Conservation (phyloP, 2,888 invertebrate species). For the Phanerotoma sp. region DNA sequence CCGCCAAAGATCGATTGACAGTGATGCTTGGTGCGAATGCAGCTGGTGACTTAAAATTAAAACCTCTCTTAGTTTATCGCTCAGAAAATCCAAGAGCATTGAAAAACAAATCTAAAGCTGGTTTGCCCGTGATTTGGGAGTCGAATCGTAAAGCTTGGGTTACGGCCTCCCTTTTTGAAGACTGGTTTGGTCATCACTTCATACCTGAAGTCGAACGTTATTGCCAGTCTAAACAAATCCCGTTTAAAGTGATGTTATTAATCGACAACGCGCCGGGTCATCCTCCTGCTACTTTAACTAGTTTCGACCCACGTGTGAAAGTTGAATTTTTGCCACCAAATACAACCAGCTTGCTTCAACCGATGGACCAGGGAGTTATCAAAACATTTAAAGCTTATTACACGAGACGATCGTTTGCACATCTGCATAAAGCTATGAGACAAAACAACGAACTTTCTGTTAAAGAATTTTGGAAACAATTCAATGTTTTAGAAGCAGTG, state of each 20-base stretch:
- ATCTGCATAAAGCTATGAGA: constrained; percentile 34
- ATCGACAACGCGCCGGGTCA: too few relatives aligned
- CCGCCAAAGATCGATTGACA: constrained; percentile 30
- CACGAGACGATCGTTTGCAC: constrained; percentile 32
- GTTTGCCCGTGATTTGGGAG: constrained; percentile 29
- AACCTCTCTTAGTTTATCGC: constrained; percentile 30
- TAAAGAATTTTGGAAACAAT: constrained; percentile 35
- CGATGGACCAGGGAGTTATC: constrained; percentile 42
- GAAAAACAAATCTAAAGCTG: constrained; percentile 25
- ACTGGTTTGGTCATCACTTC: constrained; percentile 36
- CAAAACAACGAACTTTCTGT: constrained; percentile 30
- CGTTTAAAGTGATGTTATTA: too few relatives aligned
- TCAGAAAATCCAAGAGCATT: constrained; percentile 29
- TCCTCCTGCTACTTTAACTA: too few relatives aligned
- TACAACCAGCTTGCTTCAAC: constrained; percentile 41
- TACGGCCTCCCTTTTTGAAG: constrained; percentile 24
- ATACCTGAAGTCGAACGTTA: too few relatives aligned
- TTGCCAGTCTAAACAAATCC: too few relatives aligned
- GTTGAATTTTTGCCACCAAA: too few relatives aligned
- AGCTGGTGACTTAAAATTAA: constrained; percentile 24
- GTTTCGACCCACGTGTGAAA: too few relatives aligned
- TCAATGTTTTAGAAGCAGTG: constrained; percentile 35
- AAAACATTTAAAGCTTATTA: constrained; percentile 42
- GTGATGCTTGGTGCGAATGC: constrained; percentile 25
- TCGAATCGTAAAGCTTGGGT: constrained; percentile 26